These are phyloP conservation scores for Elanoides forficatus DNA, from an alignment of 2,113 vertebrate species.

Conservation along the genomic window DNA sequence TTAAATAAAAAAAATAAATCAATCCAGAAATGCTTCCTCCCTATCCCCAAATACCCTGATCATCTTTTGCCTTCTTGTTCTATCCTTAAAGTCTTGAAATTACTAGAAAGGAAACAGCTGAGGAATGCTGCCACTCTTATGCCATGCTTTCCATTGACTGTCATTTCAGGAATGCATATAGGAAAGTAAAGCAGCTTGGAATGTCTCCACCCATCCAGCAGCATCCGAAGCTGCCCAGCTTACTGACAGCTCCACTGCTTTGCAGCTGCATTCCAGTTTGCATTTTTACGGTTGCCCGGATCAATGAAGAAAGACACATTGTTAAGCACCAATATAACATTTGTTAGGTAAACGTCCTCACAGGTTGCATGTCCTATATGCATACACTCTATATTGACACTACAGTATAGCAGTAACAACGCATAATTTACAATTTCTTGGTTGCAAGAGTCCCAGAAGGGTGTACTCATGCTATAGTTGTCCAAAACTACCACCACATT, in stretches of 20 bases:
- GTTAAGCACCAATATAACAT: background rate
- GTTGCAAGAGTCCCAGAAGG: background rate
- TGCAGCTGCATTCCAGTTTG: constrained; percentile 21
- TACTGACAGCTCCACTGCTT: background rate
- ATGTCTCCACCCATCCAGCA: constrained; percentile 78
- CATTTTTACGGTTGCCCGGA: constrained; percentile 26
- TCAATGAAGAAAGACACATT: constrained; percentile 10
- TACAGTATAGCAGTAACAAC: background rate
- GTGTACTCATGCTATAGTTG: background rate
- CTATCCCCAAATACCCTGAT: background rate
- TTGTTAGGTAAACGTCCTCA: background rate
- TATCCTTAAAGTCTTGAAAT: constrained; percentile 8
- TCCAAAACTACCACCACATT: background rate
- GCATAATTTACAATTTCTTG: background rate
- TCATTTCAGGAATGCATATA: constrained; percentile 84
- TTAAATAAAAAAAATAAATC: background rate
- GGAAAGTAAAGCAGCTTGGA: constrained; percentile 77
- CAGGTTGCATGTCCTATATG: background rate
- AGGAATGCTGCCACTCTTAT: constrained; percentile 82
- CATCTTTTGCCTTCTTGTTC: background rate
- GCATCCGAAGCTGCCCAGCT: constrained; percentile 44
- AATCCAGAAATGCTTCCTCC: background rate
- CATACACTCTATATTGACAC: background rate
- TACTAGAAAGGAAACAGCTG: constrained; percentile 83
- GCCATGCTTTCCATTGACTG: constrained; percentile 82